Evolutionary conservation across 1,140 invertebrate species (phyloP).

Genomic region (Ceratina japonica): DNA sequence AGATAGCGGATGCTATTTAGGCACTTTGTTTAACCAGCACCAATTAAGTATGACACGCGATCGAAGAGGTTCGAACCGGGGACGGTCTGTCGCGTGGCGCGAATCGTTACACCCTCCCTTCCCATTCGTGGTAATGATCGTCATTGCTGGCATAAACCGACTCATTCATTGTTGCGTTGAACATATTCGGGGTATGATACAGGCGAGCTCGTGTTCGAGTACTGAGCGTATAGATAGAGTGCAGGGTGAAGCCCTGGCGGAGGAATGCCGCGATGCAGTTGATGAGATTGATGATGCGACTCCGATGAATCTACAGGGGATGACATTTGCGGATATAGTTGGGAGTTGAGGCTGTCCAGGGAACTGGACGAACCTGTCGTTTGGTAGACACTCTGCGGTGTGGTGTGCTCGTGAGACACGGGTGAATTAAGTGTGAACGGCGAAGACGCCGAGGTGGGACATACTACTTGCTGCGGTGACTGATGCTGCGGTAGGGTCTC

Average conservation of each 20-base stretch:
- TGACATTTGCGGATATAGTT: constrained; percentile 70
- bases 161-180: constrained; percentile 72
- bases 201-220: constrained; percentile 71
- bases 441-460: constrained; percentile 64
- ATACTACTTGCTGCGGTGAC: constrained; percentile 63
- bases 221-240: constrained; percentile 78
- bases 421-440: constrained; percentile 73
- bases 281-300: constrained; percentile 61
- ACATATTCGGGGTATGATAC: constrained; percentile 76
- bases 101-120: constrained; percentile 2
- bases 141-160: constrained; percentile 58
- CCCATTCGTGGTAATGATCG: constrained; percentile 31
- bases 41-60: constrained; percentile 55
- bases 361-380: constrained; percentile 68
- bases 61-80: constrained; percentile 25
- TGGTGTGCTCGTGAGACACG: constrained; percentile 68
- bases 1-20: constrained; percentile 57
- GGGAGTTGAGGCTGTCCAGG: constrained; percentile 68
- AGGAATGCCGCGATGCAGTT: constrained; percentile 67
- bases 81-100: not conserved
- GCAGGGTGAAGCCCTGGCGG: constrained; percentile 76
- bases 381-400: constrained; percentile 77
- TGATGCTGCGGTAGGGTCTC: constrained; percentile 68
- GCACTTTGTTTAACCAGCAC: constrained; percentile 62
- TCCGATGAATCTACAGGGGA: constrained; percentile 64